phyloP scores from a whole-genome alignment of 2,888 invertebrate genomes.

The Spisula solida region DNA sequence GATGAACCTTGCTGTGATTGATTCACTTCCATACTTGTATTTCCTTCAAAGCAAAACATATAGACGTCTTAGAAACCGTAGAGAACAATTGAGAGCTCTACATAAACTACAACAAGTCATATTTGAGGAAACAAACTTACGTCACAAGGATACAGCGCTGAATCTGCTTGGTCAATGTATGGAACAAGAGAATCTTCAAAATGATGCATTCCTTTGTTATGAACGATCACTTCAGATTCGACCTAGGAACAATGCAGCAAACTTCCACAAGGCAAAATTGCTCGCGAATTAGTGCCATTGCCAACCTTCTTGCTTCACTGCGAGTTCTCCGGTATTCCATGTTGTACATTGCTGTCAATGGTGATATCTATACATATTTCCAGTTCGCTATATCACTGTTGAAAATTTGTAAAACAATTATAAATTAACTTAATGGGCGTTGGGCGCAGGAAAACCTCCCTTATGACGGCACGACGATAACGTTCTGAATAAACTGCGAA shows the following conservation, averaged over 20 bases:
- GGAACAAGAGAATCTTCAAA: constrained; percentile 13
- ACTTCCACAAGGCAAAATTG: not conserved
- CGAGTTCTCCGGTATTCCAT: too few species aligned
- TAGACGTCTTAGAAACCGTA: not conserved
- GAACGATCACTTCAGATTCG: not conserved
- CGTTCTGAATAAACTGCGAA: too few species aligned
- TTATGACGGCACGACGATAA: too few species aligned
- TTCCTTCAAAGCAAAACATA: not conserved
- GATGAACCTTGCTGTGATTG: not conserved
- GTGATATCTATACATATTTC: too few species aligned
- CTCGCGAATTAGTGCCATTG: not conserved
- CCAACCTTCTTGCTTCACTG: too few species aligned
- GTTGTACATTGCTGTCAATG: too few species aligned
- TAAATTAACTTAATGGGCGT: too few species aligned
- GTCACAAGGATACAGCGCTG: not conserved
- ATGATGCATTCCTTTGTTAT: not conserved
- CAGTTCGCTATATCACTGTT: too few species aligned
- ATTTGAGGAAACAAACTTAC: not conserved
- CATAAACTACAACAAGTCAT: not conserved
- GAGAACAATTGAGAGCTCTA: not conserved
- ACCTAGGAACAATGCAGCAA: not conserved
- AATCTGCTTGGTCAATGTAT: constrained; percentile 26
- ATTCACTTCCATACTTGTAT: not conserved
- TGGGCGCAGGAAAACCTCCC: too few species aligned
- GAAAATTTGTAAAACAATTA: too few species aligned